Percentiles rank a stretch among this genome's conserved stretches.
Evolutionary conservation across 2,113 vertebrate species (phyloP).

Genomic region (Sminthopsis crassicaudata): DNA sequence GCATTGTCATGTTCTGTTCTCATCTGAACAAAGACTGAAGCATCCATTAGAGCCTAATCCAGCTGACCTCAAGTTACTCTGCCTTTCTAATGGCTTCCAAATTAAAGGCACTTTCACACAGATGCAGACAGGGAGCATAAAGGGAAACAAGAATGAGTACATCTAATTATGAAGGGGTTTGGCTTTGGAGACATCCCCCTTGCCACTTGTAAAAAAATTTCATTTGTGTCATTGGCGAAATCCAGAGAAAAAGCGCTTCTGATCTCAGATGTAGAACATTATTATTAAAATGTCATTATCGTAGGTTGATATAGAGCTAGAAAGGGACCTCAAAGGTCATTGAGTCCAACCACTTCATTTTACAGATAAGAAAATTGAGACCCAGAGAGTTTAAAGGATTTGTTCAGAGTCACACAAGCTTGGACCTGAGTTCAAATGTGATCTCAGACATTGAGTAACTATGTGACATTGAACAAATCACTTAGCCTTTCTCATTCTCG

Average conservation of each 20-base stretch:
- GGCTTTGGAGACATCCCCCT: not conserved
- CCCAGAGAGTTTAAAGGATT: not conserved
- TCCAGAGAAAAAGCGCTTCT: slow-evolving; percentile 13
- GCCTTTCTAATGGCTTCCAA: slow-evolving; percentile 63
- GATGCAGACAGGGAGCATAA: slow-evolving; percentile 35
- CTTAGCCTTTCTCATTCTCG: not conserved
- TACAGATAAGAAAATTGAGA: not conserved
- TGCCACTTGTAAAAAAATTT: not conserved
- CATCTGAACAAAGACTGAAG: slow-evolving; percentile 70
- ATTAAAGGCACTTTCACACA: slow-evolving; percentile 56
- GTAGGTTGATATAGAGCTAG: not conserved
- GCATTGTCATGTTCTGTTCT: slow-evolving; percentile 59
- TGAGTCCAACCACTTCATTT: not conserved
- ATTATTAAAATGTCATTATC: not conserved
- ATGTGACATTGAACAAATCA: not conserved
- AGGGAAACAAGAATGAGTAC: slow-evolving; percentile 47
- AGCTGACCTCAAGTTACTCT: slow-evolving; percentile 52
- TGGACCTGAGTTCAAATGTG: not conserved
- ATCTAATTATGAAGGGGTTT: slow-evolving; percentile 35
- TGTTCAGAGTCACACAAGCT: not conserved
- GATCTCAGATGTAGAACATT: not conserved
- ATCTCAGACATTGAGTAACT: not conserved
- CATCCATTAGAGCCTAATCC: slow-evolving; percentile 71
- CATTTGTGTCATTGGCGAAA: not conserved
- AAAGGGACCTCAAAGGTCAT: not conserved